Evolutionary conservation across 2,888 invertebrate genomes (phyloP), one percentile per base, ranked within the genome.

Genomic region (Cistogaster globosa): DNA sequence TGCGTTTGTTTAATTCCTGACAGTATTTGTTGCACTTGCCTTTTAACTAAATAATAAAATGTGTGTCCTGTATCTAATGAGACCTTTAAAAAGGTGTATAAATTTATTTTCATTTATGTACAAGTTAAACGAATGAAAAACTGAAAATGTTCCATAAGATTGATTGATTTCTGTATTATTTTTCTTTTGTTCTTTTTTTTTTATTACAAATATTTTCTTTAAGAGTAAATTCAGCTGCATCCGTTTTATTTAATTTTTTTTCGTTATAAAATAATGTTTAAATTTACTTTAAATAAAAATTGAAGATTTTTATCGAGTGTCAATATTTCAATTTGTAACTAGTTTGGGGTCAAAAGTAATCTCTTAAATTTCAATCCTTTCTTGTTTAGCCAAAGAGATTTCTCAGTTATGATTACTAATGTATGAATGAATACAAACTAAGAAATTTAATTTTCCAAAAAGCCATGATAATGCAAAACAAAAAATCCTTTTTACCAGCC

Each of bases 401-500:
- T 75, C 68, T 62, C 69, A 48, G 51, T 57, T 60, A 26, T 57
- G 80, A 84, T 84, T 79, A 26, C 12, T 63, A 57, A 45, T 36
- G 32, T 14, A 36, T 60, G 11, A 18, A 32, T 69, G 8, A 18
- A 38, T 18, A 12, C 48, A 42, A 83, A 86, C 71, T 87, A 83
- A 86, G 86, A 74, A 87, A 84, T 84, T 84, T 84, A 87, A 87
- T 87, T 87, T 87, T 82, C 71, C 67, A 57, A 86, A 87, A 86
- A 86, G 86, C 84, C 86, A 81, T 83, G 42, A 42, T 11, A 12
- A 42, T 12, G 2, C 4, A 42, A 42, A 11, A 63, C 16, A 22
- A 45, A 14, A 20, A 26, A 80, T 74, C 60, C 80, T 74, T 80
- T 80, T 2, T 69, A 18, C 51, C 74, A 18, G 18, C 42, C 2